Evolutionary conservation across 1,140 invertebrate species (phyloP), one percentile per base, ranked within the genome.

Genomic region (Amyelois transitella): DNA sequence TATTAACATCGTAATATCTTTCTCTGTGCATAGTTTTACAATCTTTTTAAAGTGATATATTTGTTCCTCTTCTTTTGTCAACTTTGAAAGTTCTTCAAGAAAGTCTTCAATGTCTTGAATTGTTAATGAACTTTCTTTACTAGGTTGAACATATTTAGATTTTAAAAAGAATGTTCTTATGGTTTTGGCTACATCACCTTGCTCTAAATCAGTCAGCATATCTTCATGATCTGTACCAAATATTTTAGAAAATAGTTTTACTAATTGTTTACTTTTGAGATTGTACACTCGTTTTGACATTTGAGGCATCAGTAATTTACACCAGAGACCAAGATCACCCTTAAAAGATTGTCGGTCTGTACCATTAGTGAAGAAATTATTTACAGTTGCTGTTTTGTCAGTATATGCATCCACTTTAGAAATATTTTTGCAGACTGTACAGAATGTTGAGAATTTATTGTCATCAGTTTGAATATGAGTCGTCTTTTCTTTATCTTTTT

Each of bases 31-130:
- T 77, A 93, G 95, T 67, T 90, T 90, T 1, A 94, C 87, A 57
- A 98, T 92, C 62, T 91, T 91, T 32, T 90, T 91, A 45, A 98
- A 93, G 63, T 95, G 90, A 54, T 91, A 88, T 17, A 92, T 91
- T 80, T 98, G 96, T 54, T 97, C 96, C 22, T 97, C 94, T 87
- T 98, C 97, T 76, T 92, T 95, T 0, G 96, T 96, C 12, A 96
- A 74, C 70, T 91, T 90, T 0, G 94, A 92, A 5, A 98, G 75
- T 45, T 93, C 86, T 58, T 93, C 88, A 5, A 98, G 86, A 73
- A 95, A 94, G 25, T 90, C 65, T 69, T 98, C 94, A 12, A 97
- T 92, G 65, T 97, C 92, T 68, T 94, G 91, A 19, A 98, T 69
- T 14, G 93, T 93, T 0, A 98, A 85, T 6, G 77, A 88, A 74